Evolutionary conservation across 2,888 invertebrate genomes (phyloP).

Genomic region (Anthrax anthrax): DNA sequence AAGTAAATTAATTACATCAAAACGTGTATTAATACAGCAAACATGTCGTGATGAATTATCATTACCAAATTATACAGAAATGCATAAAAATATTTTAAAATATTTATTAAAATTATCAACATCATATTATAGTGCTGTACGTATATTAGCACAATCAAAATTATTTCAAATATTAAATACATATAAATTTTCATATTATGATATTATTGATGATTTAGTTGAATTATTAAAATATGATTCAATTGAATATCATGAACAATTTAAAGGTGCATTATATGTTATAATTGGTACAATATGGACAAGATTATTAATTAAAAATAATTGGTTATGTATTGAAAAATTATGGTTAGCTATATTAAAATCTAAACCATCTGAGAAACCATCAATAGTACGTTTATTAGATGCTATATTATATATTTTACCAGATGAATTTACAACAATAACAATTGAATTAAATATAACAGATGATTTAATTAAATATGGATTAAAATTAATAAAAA

Average conservation of each 20-base stretch:
- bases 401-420: slow-evolving; percentile 41
- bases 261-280: slow-evolving; percentile 67
- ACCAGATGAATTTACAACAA: slow-evolving; percentile 46
- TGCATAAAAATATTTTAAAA: slow-evolving; percentile 44
- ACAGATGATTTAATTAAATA: slow-evolving; percentile 38
- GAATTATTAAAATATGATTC: slow-evolving; percentile 47
- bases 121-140: slow-evolving; percentile 29
- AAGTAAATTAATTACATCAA: slow-evolving; percentile 47
- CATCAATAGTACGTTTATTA: slow-evolving; percentile 53
- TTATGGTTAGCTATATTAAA: slow-evolving; percentile 68
- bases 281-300: slow-evolving; percentile 24
- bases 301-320: slow-evolving; percentile 35
- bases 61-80: slow-evolving; percentile 34
- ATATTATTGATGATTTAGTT: slow-evolving; percentile 46
- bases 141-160: slow-evolving; percentile 50
- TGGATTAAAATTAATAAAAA: slow-evolving; percentile 37
- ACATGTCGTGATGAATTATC: slow-evolving; percentile 11
- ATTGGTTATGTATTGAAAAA: slow-evolving; percentile 56
- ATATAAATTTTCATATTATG: slow-evolving; percentile 55
- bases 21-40: slow-evolving; percentile 36
- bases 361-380: slow-evolving; percentile 74
- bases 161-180: slow-evolving; percentile 47
- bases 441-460: slow-evolving; percentile 43
- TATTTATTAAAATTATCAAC: slow-evolving; percentile 33
- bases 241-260: slow-evolving; percentile 47